Conservation (phyloP, 2,888 invertebrate species). For the Allophyes oxyacanthae region DNA sequence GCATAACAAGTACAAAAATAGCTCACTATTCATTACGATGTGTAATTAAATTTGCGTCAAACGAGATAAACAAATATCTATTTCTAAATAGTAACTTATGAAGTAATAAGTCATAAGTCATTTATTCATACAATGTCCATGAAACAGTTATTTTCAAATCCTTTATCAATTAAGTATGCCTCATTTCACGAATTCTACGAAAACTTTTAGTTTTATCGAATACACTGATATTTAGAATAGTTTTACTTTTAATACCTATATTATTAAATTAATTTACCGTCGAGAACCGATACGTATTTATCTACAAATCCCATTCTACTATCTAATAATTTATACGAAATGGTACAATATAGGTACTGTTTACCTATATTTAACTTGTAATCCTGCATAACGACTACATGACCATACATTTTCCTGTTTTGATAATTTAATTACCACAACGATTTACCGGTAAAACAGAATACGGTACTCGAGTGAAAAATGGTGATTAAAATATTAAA, state of each 20-base stretch:
- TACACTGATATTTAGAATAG: no score
- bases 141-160: constrained; percentile 11
- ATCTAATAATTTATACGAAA: constrained; percentile 1
- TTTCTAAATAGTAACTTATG: constrained; percentile 21
- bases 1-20: constrained; percentile 43
- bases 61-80: constrained; percentile 24
- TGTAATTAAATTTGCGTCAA: constrained; percentile 40
- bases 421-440: constrained; percentile 12
- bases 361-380: constrained; percentile 5
- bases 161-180: constrained; percentile 15
- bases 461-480: constrained; percentile 17
- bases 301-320: constrained; percentile 2
- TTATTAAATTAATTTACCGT: constrained; percentile 5
- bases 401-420: constrained; percentile 37
- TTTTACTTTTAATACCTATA: neutral
- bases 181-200: neutral
- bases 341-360: constrained; percentile 2
- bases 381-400: constrained; percentile 13
- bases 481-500: constrained; percentile 21
- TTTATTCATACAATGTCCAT: constrained; percentile 11
- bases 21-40: constrained; percentile 27
- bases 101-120: neutral
- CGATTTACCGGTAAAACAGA: constrained; percentile 31
- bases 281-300: neutral
- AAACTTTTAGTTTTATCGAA: constrained; percentile 1